Evolutionary conservation across 2,888 invertebrate species (phyloP).

Genomic region (Aromia moschata): DNA sequence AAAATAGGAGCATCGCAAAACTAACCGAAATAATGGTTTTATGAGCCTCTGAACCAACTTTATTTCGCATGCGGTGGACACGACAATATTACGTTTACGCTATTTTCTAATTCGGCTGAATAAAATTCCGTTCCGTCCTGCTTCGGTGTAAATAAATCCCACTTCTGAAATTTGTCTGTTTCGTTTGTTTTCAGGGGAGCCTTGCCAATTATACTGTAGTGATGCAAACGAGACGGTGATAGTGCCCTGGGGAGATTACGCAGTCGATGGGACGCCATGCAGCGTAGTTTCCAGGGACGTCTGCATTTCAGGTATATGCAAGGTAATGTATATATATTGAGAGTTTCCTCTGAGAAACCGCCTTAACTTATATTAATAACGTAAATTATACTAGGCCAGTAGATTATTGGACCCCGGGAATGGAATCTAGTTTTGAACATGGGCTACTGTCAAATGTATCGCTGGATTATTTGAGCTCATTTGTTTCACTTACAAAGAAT

Average conservation of each 20-base stretch:
- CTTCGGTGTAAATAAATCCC: neutral
- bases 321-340: conserved; percentile 68
- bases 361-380: no score
- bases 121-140: neutral
- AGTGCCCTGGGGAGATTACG: conserved; percentile 78
- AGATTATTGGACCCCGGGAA: no score
- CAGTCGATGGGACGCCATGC: conserved; percentile 87
- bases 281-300: conserved; percentile 82
- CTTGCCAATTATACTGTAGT: conserved; percentile 85
- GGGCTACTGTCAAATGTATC: no score
- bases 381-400: no score
- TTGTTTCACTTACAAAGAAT: no score
- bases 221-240: conserved; percentile 78
- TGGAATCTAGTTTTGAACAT: no score
- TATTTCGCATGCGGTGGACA: neutral
- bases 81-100: neutral
- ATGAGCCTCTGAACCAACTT: neutral
- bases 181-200: conserved; percentile 68
- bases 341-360: no score
- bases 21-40: no score
- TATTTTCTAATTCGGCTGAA: neutral
- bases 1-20: no score
- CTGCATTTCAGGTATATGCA: conserved; percentile 82
- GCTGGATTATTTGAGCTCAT: no score
- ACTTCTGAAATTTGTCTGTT: neutral